Base-by-base conservation (phyloP, 1,140 invertebrate species). In the Gryon sp. region DNA sequence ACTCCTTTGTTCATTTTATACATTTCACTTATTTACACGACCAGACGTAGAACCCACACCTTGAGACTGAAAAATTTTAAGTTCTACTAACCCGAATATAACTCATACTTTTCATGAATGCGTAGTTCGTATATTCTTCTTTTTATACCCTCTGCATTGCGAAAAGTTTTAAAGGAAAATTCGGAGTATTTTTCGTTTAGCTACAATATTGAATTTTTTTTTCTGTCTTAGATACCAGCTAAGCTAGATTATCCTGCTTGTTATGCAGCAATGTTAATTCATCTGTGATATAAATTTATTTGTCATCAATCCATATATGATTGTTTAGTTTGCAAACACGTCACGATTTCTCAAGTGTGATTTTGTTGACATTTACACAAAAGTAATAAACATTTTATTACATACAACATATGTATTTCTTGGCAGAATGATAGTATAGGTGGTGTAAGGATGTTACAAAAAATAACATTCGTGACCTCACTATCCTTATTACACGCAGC, bases 381-480 rank as follows among this genome's bases (percentile, higher is more conserved):
- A 15, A 22, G 19, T 22, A 70, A 70, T 70, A 70, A 70, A 70
- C 24, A 60, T 70, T 59, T 36, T 60, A 53, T 72, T 32, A 36
- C 30, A 7, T 30, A 15, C 22, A 38, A 65, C 46, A 60, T 66
- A 74, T 68, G 30, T 36, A 20, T 62, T 55, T 62, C 40, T 69
- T 62, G 72, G 60, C 46, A 75, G 62, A 40, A 46, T 36, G 48
- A 65, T 24, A 20, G 8, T 11, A 34, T 5, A 63, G 38, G 28
- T 46, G 48, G 45, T 26, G 48, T 41, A 28, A 22, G 11, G 53
- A 57, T 72, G 78, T 81, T 81, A 78, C 76, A 70, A 79, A 76
- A 78, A 82, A 79, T 83, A 84, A 82, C 79, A 75, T 80, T 66
- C 77, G 78, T 68, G 74, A 72, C 63, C 60, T 28, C 52, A 38